phyloP scores from a whole-genome alignment of 2,797 vertebrate species.

The Smutsia temminckii region DNA sequence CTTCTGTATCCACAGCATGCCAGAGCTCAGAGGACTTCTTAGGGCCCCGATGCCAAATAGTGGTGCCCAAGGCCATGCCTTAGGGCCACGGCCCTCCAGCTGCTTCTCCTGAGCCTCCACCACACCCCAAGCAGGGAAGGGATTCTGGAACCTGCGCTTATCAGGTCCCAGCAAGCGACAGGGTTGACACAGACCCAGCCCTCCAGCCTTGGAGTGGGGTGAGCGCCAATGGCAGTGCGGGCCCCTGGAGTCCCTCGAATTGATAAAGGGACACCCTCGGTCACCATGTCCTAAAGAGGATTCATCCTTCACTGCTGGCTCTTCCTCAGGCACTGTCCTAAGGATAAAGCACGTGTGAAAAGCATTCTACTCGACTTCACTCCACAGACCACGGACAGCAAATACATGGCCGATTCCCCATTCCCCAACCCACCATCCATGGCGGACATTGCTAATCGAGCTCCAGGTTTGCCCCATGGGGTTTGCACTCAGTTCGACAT shows the following conservation, averaged over 20 bases:
- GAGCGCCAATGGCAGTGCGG: background rate
- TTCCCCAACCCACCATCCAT: rapidly evolving
- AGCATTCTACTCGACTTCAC: background rate
- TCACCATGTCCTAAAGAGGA: background rate
- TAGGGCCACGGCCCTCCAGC: background rate
- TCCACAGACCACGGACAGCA: background rate
- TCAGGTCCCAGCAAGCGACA: background rate
- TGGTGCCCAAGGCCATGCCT: background rate
- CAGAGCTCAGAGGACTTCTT: background rate
- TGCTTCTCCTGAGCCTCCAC: background rate
- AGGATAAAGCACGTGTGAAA: background rate
- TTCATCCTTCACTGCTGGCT: background rate
- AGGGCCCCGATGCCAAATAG: background rate
- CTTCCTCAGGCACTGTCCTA: background rate
- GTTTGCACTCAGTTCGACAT: background rate
- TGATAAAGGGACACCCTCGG: background rate
- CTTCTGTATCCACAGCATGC: background rate
- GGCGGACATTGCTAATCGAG: background rate
- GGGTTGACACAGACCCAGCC: background rate
- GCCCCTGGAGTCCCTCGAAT: background rate
- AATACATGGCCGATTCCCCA: background rate
- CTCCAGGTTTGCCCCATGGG: background rate
- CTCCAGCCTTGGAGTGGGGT: background rate
- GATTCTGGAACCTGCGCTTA: background rate
- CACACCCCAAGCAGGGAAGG: background rate